Evolutionary conservation across 2,797 vertebrate species (phyloP).

Genomic region (Pogoniulus pusillus): DNA sequence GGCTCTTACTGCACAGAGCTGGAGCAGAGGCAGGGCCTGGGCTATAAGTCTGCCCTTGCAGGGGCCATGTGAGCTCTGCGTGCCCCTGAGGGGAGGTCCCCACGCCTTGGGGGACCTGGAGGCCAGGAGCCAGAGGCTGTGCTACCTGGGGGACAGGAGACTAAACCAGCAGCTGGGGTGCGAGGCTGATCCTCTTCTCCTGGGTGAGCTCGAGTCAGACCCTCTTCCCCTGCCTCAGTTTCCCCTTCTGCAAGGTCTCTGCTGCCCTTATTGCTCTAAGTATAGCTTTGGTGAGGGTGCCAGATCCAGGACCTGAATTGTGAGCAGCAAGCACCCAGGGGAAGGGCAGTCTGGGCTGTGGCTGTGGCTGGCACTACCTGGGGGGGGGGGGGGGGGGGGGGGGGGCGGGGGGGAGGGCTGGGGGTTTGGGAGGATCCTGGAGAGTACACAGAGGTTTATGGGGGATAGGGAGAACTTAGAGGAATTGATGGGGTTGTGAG

Average conservation of each 20-base stretch:
- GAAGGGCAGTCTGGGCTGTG: neutral
- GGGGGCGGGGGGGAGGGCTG: neutral
- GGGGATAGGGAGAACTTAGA: neutral
- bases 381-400: neutral
- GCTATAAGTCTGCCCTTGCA: accelerated
- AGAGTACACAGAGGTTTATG: neutral
- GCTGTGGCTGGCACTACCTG: neutral
- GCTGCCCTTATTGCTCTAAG: neutral
- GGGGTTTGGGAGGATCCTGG: neutral
- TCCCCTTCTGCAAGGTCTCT: neutral
- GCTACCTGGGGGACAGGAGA: neutral
- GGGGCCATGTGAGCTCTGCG: accelerated
- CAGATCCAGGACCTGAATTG: neutral
- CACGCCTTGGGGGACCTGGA: neutral
- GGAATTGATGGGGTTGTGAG: neutral
- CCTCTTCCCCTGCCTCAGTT: neutral
- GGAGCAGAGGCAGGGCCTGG: neutral
- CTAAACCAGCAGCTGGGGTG: neutral
- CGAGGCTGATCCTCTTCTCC: neutral
- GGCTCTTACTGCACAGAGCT: neutral
- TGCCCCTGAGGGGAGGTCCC: neutral
- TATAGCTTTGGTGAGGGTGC: accelerated
- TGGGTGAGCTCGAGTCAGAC: neutral
- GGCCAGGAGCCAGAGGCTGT: neutral
- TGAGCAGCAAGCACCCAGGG: neutral